Evolutionary conservation across 2,888 invertebrate species (phyloP).

Genomic region (Apamea epomidion): DNA sequence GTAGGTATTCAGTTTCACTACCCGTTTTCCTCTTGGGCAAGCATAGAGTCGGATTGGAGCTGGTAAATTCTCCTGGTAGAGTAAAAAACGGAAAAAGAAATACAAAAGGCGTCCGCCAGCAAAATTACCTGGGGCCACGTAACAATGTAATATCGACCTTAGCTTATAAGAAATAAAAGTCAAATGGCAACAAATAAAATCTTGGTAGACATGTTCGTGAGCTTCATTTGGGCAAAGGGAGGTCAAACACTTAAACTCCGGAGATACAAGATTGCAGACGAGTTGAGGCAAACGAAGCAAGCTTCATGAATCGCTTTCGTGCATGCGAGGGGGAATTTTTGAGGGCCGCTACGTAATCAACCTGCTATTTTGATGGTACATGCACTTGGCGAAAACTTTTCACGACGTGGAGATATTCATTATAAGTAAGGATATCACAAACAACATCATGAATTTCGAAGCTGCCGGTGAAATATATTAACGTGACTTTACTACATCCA

Average conservation of each 20-base stretch:
- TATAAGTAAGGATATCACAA: constrained; percentile 28
- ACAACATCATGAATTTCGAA: constrained; percentile 24
- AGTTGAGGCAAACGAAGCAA: constrained; percentile 87
- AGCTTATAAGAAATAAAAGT: constrained; percentile 70
- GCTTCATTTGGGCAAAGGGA: constrained; percentile 88
- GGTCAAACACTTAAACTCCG: constrained; percentile 88
- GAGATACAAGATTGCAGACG: constrained; percentile 88
- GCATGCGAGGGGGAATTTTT: constrained; percentile 81
- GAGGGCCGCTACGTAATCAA: constrained; percentile 75
- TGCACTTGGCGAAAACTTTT: constrained; percentile 54
- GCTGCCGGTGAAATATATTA: constrained; percentile 11
- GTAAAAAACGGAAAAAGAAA: constrained; percentile 85
- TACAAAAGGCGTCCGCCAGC: constrained; percentile 83
- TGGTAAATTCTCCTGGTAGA: constrained; percentile 83
- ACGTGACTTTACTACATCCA: neutral
- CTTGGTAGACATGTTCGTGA: constrained; percentile 81
- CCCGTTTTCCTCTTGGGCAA: constrained; percentile 75
- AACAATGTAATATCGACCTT: constrained; percentile 73
- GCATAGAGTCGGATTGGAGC: constrained; percentile 83
- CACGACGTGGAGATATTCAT: constrained; percentile 45
- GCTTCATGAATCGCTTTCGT: constrained; percentile 85
- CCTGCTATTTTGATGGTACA: constrained; percentile 67
- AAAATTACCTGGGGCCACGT: constrained; percentile 69
- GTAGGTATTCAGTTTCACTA: constrained; percentile 72
- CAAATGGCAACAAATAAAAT: constrained; percentile 71